These are phyloP conservation scores for Acleris emargana DNA, from an alignment of 2,888 invertebrate genomes.

Conservation along the genomic window DNA sequence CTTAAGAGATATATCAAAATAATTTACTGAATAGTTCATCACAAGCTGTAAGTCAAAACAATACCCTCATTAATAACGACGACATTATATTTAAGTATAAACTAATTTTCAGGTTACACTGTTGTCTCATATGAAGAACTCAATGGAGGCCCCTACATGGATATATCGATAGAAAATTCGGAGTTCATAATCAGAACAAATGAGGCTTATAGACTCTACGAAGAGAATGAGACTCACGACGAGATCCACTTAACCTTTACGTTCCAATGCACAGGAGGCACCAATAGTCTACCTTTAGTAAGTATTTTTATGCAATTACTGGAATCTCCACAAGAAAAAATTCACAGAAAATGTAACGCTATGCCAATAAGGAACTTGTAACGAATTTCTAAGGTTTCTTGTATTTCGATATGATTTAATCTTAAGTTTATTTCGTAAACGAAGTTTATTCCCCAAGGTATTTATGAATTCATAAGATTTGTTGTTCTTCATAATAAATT, in stretches of 20 bases:
- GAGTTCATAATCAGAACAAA: slow-evolving; percentile 57
- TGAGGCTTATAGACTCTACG: slow-evolving; percentile 57
- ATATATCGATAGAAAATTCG: slow-evolving; percentile 44
- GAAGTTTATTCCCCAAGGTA: too few relatives aligned
- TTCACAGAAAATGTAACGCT: too few relatives aligned
- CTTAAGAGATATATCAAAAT: too few relatives aligned
- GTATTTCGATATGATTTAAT: too few relatives aligned
- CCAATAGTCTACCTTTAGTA: slow-evolving; percentile 48
- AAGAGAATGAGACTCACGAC: slow-evolving; percentile 60
- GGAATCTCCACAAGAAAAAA: too few relatives aligned
- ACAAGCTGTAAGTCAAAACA: too few relatives aligned
- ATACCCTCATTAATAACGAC: background rate
- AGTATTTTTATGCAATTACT: slow-evolving; percentile 39
- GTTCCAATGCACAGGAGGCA: slow-evolving; percentile 58
- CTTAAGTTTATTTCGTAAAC: too few relatives aligned
- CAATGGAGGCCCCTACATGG: slow-evolving; percentile 59
- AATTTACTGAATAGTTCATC: too few relatives aligned
- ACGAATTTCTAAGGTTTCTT: too few relatives aligned
- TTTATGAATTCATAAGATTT: too few relatives aligned
- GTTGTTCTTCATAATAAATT: too few relatives aligned
- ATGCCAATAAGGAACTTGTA: too few relatives aligned
- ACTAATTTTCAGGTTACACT: slow-evolving; percentile 52
- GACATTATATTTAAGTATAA: background rate
- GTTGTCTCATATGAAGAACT: slow-evolving; percentile 49
- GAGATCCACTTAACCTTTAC: slow-evolving; percentile 52